A percentile compares a stretch with the other conserved stretches of the same genome.
phyloP scores from a whole-genome alignment of 1,140 invertebrate species.

The Monochamus saltuarius region DNA sequence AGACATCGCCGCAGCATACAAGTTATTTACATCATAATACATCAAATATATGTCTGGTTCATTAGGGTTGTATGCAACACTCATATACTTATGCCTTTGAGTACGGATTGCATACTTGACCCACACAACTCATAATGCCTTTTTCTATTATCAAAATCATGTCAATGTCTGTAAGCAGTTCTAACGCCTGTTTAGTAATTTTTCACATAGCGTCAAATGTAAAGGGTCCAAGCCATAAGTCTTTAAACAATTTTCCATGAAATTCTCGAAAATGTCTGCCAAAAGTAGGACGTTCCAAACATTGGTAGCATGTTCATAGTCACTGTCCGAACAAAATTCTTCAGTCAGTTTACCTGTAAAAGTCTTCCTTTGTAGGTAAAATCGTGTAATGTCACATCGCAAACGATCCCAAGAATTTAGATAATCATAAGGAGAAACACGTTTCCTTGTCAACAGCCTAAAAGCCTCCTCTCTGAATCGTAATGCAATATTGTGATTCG shows the following conservation, averaged over 20 bases:
- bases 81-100: no score
- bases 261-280: constrained; percentile 56
- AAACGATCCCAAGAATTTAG: constrained; percentile 25
- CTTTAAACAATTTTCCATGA: constrained; percentile 42
- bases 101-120: no score
- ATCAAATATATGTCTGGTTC: constrained; percentile 31
- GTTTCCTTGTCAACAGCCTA: no score
- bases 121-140: constrained; percentile 26
- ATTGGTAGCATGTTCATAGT: constrained; percentile 51
- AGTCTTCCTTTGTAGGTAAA: constrained; percentile 39
- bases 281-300: constrained; percentile 52
- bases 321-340: constrained; percentile 17
- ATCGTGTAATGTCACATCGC: constrained; percentile 41
- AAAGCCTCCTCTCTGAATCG: no score
- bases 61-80: neutral
- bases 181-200: constrained; percentile 50
- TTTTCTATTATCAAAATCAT: constrained; percentile 44
- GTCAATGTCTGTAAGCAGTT: constrained; percentile 51
- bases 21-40: constrained; percentile 58
- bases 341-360: constrained; percentile 43
- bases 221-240: constrained; percentile 46
- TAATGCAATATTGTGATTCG: no score
- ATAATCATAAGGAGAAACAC: no score
- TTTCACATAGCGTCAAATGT: constrained; percentile 52
- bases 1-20: constrained; percentile 57